These are phyloP conservation scores for Pampusana beccarii DNA, from an alignment of 2,113 vertebrate species.

Conservation along the genomic window DNA sequence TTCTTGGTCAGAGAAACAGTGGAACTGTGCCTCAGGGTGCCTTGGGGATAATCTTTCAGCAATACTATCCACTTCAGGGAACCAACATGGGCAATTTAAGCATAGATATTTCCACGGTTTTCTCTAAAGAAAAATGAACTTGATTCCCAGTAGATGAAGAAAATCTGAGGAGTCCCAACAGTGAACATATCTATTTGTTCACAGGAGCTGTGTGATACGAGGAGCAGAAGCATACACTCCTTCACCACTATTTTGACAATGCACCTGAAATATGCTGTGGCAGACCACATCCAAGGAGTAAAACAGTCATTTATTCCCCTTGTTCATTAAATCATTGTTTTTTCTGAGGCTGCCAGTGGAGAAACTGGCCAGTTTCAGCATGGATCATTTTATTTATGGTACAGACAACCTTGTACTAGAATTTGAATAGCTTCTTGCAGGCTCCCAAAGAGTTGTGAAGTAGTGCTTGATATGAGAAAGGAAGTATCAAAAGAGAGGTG, in stretches of 20 bases:
- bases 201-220: neutral
- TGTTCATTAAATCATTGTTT: neutral
- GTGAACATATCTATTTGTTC: neutral
- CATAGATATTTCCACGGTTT: neutral
- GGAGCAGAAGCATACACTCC: neutral
- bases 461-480: neutral
- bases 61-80: neutral
- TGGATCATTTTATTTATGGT: neutral
- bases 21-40: neutral
- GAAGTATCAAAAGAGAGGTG: neutral
- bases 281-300: neutral
- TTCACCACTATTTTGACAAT: neutral
- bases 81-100: neutral
- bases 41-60: neutral
- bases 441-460: neutral
- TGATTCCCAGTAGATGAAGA: neutral
- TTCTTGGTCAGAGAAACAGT: neutral
- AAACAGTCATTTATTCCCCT: neutral
- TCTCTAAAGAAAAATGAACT: neutral
- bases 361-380: neutral
- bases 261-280: neutral
- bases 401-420: neutral
- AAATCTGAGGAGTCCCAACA: neutral
- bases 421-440: neutral
- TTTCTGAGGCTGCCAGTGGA: neutral